Evolutionary conservation across 2,797 vertebrate genomes (phyloP), one percentile per base, ranked within the genome.

Genomic region (Notoglanidium macrostoma): DNA sequence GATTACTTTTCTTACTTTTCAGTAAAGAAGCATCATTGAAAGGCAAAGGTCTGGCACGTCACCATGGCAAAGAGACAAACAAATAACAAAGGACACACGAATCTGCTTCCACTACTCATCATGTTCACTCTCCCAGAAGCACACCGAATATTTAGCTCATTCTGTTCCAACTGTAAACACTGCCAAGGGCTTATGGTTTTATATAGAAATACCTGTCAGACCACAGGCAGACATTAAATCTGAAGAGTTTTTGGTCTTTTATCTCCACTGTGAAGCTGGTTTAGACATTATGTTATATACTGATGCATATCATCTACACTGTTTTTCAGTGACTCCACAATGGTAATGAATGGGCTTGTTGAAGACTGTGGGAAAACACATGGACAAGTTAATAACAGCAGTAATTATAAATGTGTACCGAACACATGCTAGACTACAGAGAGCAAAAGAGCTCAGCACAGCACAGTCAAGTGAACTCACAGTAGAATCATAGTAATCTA

Each of bases 41-140:
- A 57, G 15, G 51, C 51, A 57, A 78, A 57, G 32, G 74, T 55
- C 51, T 32, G n/a, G 15, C 49, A 67, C 19, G 26, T 83, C 79
- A 74, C 79, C 67, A 65, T 87, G 57, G 46, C 68, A 44, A 83
- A 87, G 55, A 76, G 55, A 87, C 21, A 87, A n/a, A 84, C 49
- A 81, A 87, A 51, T 61, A 76, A 83, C 44, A 35, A 83, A 70
- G 63, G 35, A 23, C 49, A 68, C 46, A 87, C 11, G 70, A 67
- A 67, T 87, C 46, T 17, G 55, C 26, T 51, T 77, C 15, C 59
- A 67, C 55, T 15, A n/a, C 70, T 32, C 32, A n/a, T 32, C 46
- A 51, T 23, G 19, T 49, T 11, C 23, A 54, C 0, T 68, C 68
- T 54, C 44, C 5, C 57, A 54, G 57, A 82, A 72, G 40, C 15